Evolutionary conservation across 1,140 invertebrate species (phyloP), one percentile per base, ranked within the genome.

Genomic region (Drosophila tsacasi): DNA sequence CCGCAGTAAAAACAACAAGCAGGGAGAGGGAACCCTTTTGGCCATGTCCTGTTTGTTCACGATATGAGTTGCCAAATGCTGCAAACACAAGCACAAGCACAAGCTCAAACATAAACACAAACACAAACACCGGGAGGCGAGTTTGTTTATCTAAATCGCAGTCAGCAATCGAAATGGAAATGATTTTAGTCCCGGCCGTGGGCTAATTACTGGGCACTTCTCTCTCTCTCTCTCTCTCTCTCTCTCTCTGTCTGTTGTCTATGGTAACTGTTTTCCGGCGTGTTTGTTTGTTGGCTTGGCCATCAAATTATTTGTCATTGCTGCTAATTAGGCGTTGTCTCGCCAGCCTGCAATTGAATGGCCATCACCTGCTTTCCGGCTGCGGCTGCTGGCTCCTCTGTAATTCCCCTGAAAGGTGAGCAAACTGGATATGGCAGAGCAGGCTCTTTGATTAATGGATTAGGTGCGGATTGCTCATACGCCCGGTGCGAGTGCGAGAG

Each of bases 391-490:
- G 37, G 6, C 61, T 27, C 44, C 44, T 63, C 76, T 64, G 79
- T 80, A 87, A 83, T 83, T 69, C 54, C 37, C 55, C 55, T 87
- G 63, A 65, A 68, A 83, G 84, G 68, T 87, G 79, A 82, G 58
- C 59, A 64, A 79, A 85, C 65, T 57, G 42, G 69, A 57, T 69
- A 54, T 60, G 47, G 40, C 67, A 25, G 40, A 55, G 49, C 49
- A 10, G 25, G 57, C 47, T 49, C 63, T 69, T 63, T 52, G 63
- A 83, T 63, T 76, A 76, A 60, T 60, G 57, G 60, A 62, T 59
- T 50, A 85, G 67, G 67, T 73, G 74, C 46, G 76, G 50, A 67
- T 82, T 75, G 67, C 67, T 66, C 64, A 66, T 74, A 66, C 74
- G 58, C n/a, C 30, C 19, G 23, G 37, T 40, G 69, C n/a, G 35